These are phyloP conservation scores for Sciurus vulgaris DNA, from an alignment of 2,797 vertebrate genomes.

Conservation along the genomic window DNA sequence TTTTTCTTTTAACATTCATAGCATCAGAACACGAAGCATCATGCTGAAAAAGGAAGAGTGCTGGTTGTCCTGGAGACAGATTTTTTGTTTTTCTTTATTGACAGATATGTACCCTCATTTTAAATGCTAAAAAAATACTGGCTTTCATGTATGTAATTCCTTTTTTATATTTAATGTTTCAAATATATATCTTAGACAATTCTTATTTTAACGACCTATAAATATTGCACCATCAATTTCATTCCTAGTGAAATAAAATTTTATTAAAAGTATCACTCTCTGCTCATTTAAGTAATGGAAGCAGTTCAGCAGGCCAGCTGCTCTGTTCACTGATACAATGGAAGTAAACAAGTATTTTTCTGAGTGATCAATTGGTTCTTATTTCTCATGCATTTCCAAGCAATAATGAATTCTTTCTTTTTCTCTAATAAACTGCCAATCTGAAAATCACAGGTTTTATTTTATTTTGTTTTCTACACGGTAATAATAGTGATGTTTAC, in stretches of 20 bases:
- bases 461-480: constrained; percentile 53
- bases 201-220: constrained; percentile 49
- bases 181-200: neutral
- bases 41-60: neutral
- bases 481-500: neutral
- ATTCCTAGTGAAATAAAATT: constrained; percentile 42
- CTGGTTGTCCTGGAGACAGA: constrained; percentile 17
- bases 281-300: constrained; percentile 24
- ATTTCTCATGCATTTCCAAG: constrained; percentile 28
- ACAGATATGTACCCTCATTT: neutral
- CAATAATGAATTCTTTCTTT: neutral
- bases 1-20: constrained; percentile 22
- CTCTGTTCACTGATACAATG: constrained; percentile 16
- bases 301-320: neutral
- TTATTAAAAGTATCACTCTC: constrained; percentile 16
- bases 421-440: constrained; percentile 6
- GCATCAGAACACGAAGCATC: neutral
- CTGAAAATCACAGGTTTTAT: neutral
- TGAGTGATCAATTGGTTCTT: constrained; percentile 13
- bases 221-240: constrained; percentile 10
- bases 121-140: constrained; percentile 32
- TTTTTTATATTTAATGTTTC: constrained; percentile 36
- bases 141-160: neutral
- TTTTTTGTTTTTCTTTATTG: constrained; percentile 16
- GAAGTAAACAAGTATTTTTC: constrained; percentile 60